Evolutionary conservation across 2,797 vertebrate genomes (phyloP).

Genomic region (Sebastes kiyomatsui): DNA sequence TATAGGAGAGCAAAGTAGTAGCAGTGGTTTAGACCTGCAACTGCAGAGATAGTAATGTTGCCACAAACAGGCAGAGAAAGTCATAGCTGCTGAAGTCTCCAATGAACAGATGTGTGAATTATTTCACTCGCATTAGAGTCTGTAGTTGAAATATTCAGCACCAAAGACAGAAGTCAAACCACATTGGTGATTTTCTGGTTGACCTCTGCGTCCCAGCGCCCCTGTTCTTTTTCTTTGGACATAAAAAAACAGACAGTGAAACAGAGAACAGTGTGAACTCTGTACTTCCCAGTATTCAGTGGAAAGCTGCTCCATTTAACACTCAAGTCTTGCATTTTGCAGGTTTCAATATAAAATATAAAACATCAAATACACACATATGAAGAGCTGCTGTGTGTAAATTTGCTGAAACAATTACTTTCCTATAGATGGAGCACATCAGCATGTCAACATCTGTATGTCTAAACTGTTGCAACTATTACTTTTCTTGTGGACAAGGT

Average conservation of each 20-base stretch:
- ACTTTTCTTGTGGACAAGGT: background rate
- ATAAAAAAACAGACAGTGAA: slow-evolving; percentile 9
- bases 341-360: background rate
- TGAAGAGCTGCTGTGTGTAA: background rate
- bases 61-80: background rate
- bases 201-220: slow-evolving; percentile 1
- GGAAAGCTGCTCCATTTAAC: background rate
- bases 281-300: background rate
- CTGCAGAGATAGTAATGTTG: background rate
- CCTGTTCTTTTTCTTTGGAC: slow-evolving; percentile 17
- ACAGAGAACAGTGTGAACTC: slow-evolving; percentile 13
- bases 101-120: background rate
- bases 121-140: background rate
- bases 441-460: background rate
- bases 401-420: too few relatives aligned
- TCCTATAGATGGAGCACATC: background rate
- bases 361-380: background rate
- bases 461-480: background rate
- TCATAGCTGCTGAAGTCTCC: background rate
- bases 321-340: background rate
- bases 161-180: background rate
- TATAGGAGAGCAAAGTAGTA: background rate
- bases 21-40: background rate
- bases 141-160: slow-evolving; percentile 10
- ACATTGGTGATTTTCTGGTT: slow-evolving; percentile 1